Evolutionary conservation across 2,888 invertebrate genomes (phyloP).

Genomic region (Mellilla xanthometata): DNA sequence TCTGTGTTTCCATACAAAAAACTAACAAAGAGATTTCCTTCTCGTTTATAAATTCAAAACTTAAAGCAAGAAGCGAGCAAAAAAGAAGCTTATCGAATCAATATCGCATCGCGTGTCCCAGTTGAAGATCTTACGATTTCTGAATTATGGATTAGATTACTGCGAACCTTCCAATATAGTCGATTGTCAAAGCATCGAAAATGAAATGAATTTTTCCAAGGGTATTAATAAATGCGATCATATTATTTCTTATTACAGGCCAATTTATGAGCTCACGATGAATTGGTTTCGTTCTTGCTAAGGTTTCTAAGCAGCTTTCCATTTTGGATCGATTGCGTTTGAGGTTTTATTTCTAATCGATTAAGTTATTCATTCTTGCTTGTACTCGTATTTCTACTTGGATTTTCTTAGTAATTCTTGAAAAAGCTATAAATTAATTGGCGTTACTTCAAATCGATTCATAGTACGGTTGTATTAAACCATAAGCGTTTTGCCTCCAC

Average conservation of each 20-base stretch:
- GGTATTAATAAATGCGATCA: conserved; percentile 25
- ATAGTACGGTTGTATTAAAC: no score
- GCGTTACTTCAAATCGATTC: no score
- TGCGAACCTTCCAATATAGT: conserved; percentile 29
- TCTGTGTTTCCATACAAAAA: no score
- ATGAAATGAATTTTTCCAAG: conserved; percentile 31
- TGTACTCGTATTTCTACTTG: no score
- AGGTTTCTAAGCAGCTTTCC: conserved; percentile 13
- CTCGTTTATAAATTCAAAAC: not conserved
- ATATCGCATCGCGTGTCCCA: conserved; percentile 21
- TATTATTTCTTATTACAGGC: conserved; percentile 31
- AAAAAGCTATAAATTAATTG: no score
- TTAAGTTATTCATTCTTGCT: no score
- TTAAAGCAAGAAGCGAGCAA: not conserved
- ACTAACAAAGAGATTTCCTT: no score
- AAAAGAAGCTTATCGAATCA: conserved; percentile 17
- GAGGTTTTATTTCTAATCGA: conserved; percentile 5
- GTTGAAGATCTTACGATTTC: conserved; percentile 15
- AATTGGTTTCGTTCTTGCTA: conserved; percentile 19
- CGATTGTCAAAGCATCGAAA: conserved; percentile 31
- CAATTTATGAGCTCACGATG: conserved; percentile 26
- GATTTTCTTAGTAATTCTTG: no score
- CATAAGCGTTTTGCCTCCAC: no score
- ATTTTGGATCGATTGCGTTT: conserved; percentile 9
- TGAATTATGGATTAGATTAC: conserved; percentile 39